Evolutionary conservation across 2,888 invertebrate genomes (phyloP), one percentile per base, ranked within the genome.

Genomic region (Brachyptera risi): DNA sequence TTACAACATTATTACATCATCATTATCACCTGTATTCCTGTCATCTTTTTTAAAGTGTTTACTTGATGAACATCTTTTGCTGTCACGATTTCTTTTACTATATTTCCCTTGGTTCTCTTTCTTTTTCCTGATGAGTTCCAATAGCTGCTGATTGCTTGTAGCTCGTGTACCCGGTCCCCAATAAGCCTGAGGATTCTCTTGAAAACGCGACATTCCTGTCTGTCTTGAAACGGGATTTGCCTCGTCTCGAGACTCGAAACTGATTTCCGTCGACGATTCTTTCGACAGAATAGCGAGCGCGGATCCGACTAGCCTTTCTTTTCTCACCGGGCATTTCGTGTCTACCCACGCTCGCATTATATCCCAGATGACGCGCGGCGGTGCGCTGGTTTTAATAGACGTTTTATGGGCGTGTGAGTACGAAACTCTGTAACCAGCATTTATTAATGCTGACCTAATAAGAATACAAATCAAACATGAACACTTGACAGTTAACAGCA

Each of bases 91-190:
- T n/a, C 44, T 21, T 37, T 21, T 40, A 13, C 51, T 61, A 17
- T 57, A 57, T 44, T 63, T 65, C 2, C 61, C 61, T 47, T 65
- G 65, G 27, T 65, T 65, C n/a, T 26, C 26, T 17, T 24, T 59
- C 44, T 63, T 65, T 44, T 65, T 65, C 26, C 49, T 61, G 31
- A 60, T 57, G 15, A 50, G 61, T 1, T 47, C 50, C 21, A 60
- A 62, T 13, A 44, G 58, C 24, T 56, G 60, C 31, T 60, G 56
- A 13, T 56, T 31, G 21, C 63, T 84, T 19, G 83, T 86, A 0
- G 92, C 85, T 67, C 86, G 81, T 0, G 88, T 84, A 50, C 95
- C 96, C 0, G 97, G 96, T 1, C 97, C 96, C 96, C 96, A 97
- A 74, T 87, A 79, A 0, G 87, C 84, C 26, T 86, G 77, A 0